Percentiles rank a stretch among this genome's conserved stretches.
phyloP scores from a whole-genome alignment of 2,113 vertebrate species.

The Xiphias gladius region DNA sequence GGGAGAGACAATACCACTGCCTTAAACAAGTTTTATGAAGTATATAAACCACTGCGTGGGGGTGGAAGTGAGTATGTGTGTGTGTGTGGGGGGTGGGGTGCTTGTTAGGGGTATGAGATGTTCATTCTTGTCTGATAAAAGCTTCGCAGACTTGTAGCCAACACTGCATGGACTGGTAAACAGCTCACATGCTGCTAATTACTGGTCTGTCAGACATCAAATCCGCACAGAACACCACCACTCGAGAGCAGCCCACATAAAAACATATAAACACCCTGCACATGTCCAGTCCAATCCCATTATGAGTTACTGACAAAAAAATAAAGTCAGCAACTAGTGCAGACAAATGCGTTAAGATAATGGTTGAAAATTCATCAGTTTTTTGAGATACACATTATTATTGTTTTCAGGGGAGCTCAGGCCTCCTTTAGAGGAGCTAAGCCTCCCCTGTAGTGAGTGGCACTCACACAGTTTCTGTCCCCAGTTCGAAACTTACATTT shows the following conservation, averaged over 20 bases:
- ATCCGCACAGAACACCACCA: not conserved
- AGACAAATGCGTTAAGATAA: not conserved
- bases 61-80: no score
- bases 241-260: not conserved
- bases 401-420: not conserved
- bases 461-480: not conserved
- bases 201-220: not conserved
- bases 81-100: no score
- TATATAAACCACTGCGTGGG: not conserved
- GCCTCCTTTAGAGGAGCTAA: not conserved
- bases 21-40: not conserved
- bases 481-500: conserved; percentile 10
- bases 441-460: not conserved
- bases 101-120: not conserved
- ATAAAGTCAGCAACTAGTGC: not conserved
- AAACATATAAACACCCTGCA: no score
- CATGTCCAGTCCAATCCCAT: not conserved
- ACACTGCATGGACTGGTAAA: not conserved
- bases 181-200: not conserved
- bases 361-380: not conserved
- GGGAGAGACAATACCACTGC: not conserved
- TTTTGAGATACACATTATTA: not conserved
- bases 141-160: not conserved
- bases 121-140: conserved; percentile 3
- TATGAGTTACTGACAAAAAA: not conserved